Conservation (phyloP, 1,140 invertebrate genomes). For the Drosophila jambulina region DNA sequence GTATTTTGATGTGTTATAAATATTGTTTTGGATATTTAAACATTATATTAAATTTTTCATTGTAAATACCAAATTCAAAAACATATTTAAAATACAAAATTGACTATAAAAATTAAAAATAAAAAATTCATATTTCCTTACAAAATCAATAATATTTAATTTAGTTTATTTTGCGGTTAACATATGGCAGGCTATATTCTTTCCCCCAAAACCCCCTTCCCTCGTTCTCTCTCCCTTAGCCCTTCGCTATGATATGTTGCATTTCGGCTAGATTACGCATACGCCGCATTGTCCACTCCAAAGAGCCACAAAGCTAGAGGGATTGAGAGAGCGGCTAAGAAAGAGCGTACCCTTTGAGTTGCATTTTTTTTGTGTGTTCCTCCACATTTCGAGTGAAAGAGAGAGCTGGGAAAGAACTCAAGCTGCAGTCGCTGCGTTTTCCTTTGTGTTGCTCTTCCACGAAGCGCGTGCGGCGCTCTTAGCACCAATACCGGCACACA, state of each 20-base stretch:
- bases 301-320: conserved; percentile 5
- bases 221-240: neutral
- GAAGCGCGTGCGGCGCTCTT: conserved; percentile 78
- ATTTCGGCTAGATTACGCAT: conserved; percentile 65
- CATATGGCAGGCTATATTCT: conserved; percentile 30
- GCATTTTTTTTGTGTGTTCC: conserved; percentile 2
- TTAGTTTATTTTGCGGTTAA: conserved; percentile 9
- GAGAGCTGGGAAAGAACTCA: conserved; percentile 25
- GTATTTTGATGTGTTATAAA: neutral
- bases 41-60: neutral
- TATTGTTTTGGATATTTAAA: neutral
- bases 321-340: conserved; percentile 4
- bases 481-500: conserved; percentile 45
- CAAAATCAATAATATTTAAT: neutral
- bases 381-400: neutral
- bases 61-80: neutral
- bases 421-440: conserved; percentile 68
- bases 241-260: conserved; percentile 32
- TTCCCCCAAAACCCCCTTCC: neutral
- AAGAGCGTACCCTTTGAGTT: conserved; percentile 3
- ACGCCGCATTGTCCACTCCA: conserved; percentile 63
- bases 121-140: neutral
- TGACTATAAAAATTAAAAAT: neutral
- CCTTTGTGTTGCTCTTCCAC: conserved; percentile 49
- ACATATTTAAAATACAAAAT: too few species aligned